Evolutionary conservation across 2,113 vertebrate species (phyloP).

Genomic region (Bufo gargarizans): DNA sequence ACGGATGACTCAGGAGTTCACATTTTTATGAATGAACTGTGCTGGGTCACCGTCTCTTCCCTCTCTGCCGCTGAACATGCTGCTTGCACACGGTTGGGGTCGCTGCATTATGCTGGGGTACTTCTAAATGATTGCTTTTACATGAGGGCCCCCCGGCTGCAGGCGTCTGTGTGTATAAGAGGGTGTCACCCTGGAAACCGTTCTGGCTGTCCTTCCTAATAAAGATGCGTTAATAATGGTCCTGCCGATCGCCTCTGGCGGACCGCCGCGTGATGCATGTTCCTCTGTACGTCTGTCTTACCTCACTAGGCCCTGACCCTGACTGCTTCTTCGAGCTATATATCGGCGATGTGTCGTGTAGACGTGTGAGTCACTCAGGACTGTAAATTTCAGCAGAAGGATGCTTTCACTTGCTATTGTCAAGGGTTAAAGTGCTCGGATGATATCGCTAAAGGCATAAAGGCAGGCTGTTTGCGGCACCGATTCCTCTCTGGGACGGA

Average conservation of each 20-base stretch:
- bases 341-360: background rate
- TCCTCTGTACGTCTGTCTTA: background rate
- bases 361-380: background rate
- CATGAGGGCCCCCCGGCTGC: background rate
- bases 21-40: slow-evolving; percentile 46
- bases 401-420: background rate
- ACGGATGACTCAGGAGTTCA: slow-evolving; percentile 24
- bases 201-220: background rate
- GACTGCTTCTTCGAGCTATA: background rate
- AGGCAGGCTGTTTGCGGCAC: background rate
- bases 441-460: background rate
- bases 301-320: background rate
- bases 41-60: background rate
- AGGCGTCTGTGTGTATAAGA: background rate
- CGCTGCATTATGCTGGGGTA: background rate
- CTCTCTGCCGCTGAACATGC: background rate
- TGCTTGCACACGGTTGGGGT: background rate
- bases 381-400: background rate
- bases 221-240: background rate
- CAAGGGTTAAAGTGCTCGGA: background rate
- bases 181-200: background rate
- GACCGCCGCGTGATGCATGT: background rate
- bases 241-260: background rate
- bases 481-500: background rate
- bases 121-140: background rate